Evolutionary conservation across 2,797 vertebrate genomes (phyloP), one percentile per base, ranked within the genome.

Genomic region (Gymnoscopelus braueri): DNA sequence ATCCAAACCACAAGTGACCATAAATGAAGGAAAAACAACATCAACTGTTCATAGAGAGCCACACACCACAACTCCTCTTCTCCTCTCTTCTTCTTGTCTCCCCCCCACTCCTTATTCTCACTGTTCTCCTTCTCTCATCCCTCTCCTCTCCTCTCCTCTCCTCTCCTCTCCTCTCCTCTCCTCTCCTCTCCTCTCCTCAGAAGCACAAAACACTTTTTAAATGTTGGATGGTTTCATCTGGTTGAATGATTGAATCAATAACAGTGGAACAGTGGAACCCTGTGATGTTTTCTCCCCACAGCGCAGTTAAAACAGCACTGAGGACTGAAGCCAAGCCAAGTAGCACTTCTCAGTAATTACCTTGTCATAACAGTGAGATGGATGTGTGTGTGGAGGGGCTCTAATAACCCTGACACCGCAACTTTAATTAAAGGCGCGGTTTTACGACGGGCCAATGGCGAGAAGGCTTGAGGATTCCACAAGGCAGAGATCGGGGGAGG

Each of bases 331-430:
- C 68, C 77, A 84, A 88, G 87, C 89, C 88, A 90, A 80, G 70
- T 81, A 79, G 79, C 78, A 87, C 88, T 82, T 90, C 85, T 82
- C 79, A 71, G 78, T 90, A 75, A 93, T 94, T 91, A 93, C 63
- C 72, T 83, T 86, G 91, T 93, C 92, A 88, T 74, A 78, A 85
- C 66, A 77, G 78, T 62, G 80, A 85, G 91, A 93, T 90, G 87
- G 84, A 93, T 89, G 39, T 44, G 9, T 44, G 39, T 44, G 39
- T 10, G 39, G 39, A 44, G 39, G 79, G 10, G 23, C 26, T 44
- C 55, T 78, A 74, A 78, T 70, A 63, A 63, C n/a, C 3, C 49
- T 11, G 54, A 50, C 24, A 23, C 65, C 54, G 12, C 69, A 44
- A 58, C 23, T 73, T 69, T 82, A 78, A 80, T 83, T 69, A 78